Conservation (phyloP, 2,113 vertebrate species). For the Thunnus maccoyii region DNA sequence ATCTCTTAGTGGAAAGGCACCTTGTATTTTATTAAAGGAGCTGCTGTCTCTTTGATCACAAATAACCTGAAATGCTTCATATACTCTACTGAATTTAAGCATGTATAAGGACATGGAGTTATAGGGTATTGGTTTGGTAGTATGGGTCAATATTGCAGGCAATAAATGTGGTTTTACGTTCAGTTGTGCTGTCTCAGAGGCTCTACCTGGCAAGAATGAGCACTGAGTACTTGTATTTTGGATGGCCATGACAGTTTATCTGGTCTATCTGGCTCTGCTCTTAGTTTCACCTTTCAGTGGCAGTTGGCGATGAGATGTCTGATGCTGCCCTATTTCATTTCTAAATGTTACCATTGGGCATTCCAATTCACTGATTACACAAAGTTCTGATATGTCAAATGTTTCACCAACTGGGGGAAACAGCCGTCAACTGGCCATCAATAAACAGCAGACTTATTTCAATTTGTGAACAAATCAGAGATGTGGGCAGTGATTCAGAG, state of each 20-base stretch:
- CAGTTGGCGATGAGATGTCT: too few species aligned
- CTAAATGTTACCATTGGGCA: too few species aligned
- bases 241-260: not conserved
- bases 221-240: not conserved
- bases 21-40: not conserved
- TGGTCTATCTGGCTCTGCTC: not conserved
- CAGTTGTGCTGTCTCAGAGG: not conserved
- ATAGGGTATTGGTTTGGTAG: not conserved
- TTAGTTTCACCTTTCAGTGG: too few species aligned
- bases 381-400: too few species aligned
- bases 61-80: not conserved
- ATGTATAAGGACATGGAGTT: not conserved
- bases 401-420: too few species aligned
- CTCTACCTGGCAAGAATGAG: not conserved
- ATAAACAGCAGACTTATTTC: too few species aligned
- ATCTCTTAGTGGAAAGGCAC: not conserved
- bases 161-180: too few species aligned
- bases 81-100: not conserved
- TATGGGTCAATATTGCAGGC: not conserved
- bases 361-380: too few species aligned
- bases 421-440: too few species aligned
- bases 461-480: too few species aligned
- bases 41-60: slow-evolving; percentile 8
- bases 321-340: too few species aligned
- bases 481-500: too few species aligned